Base-by-base conservation (phyloP, 2,797 vertebrate genomes). In the Peromyscus nudipes region DNA sequence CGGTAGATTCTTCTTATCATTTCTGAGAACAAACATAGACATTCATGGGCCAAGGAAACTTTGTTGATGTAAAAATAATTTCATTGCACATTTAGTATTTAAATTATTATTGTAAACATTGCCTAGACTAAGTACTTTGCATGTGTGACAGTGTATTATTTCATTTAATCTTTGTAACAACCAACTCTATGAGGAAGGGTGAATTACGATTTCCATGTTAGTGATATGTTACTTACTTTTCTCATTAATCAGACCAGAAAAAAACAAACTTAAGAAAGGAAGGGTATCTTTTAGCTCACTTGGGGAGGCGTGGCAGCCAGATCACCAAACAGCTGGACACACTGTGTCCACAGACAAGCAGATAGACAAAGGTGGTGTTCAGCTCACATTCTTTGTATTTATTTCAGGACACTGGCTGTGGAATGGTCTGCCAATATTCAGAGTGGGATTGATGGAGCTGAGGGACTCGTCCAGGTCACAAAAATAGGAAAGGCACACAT, bases 111-210 rank as follows among this genome's bases (percentile, higher is more conserved):
- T 92, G 65, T 43, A 29, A 55, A 43, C 34, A 69, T 77, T 86
- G 19, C 55, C 8, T 62, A 21, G 49, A 88, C 23, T 87, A 83
- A 83, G 29, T 76, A 84, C 3, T 84, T 80, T 37, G 62, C 9
- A 10, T 43, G 17, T 40, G 71, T 95, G 62, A 29, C 46, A 85
- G 37, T 55, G 13, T 1, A 43, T 76, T 82, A 43, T 75, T 91
- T 96, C 77, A 64, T 75, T 92, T 92, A 31, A 90, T 84, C 64
- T 85, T 88, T 27, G 12, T 62, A 84, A 86, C 34, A 55, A 73
- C 8, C 0, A 71, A 71, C 37, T 37, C 29, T 43, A 29, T 79
- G 67, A 87, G 46, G 31, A 91, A 86, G 14, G 1, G 60, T 89
- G 29, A 81, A n/a, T 83, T 94, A 60, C 40, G 64, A 94, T 60